A percentile compares a stretch with the other conserved stretches of the same genome.
Conservation (phyloP, 2,888 invertebrate species). For the Minunthozetes semirufus region DNA sequence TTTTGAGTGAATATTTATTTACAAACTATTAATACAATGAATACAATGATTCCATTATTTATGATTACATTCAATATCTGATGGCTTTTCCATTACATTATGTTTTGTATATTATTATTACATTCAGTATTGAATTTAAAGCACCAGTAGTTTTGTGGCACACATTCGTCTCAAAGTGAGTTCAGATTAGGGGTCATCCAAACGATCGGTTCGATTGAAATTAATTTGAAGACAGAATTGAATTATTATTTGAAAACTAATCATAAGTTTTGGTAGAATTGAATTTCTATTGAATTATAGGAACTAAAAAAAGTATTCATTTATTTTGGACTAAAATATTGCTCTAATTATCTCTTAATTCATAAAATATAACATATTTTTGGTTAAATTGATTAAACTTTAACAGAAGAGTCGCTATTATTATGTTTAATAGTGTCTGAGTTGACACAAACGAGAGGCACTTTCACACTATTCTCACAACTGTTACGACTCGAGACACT, state of each 20-base stretch:
- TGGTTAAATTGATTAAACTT: neutral
- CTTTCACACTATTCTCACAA: neutral
- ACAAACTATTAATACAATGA: neutral
- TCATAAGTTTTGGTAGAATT: neutral
- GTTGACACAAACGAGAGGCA: conserved; percentile 18
- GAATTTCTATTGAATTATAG: neutral
- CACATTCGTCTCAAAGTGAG: neutral
- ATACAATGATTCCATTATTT: neutral
- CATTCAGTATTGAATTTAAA: neutral
- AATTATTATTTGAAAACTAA: too few species aligned
- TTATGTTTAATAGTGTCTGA: neutral
- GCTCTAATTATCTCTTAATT: too few species aligned
- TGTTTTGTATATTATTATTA: neutral
- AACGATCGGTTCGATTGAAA: neutral
- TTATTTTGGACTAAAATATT: conserved; percentile 1
- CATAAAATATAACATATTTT: neutral
- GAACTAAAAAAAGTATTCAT: neutral
- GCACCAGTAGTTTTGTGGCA: conserved; percentile 12
- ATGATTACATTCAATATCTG: neutral
- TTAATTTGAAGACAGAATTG: neutral
- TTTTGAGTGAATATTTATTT: neutral
- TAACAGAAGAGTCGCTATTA: conserved; percentile 9
- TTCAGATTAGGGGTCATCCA: neutral
- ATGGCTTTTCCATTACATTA: neutral
- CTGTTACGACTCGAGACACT: neutral